phyloP scores from a whole-genome alignment of 1,140 invertebrate genomes.

The Cephus cinctus region DNA sequence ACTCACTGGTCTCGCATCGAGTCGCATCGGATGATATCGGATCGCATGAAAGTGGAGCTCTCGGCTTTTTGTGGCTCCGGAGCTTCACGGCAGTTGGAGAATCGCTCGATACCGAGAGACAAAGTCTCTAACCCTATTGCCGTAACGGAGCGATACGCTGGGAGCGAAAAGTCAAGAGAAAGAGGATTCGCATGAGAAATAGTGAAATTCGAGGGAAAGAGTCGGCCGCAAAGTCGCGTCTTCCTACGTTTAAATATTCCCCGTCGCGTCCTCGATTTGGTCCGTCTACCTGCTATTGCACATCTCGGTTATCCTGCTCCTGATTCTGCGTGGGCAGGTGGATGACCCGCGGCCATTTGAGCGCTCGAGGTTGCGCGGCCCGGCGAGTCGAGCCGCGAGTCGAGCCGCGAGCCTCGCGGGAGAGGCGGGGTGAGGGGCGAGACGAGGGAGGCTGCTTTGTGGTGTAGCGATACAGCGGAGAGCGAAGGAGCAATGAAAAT shows the following conservation, averaged over 20 bases:
- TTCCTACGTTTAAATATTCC: too few species aligned
- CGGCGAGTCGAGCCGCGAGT: not conserved
- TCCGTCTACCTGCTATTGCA: too few species aligned
- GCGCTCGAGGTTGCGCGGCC: not conserved
- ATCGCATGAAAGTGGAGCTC: too few species aligned
- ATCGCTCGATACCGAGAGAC: not conserved
- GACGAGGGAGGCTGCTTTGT: not conserved
- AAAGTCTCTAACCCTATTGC: not conserved
- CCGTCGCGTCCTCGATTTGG: too few species aligned
- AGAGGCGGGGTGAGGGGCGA: not conserved
- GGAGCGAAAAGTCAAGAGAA: constrained; percentile 24
- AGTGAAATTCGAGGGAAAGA: too few species aligned
- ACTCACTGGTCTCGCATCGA: too few species aligned
- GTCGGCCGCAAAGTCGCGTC: too few species aligned
- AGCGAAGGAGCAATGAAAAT: too few species aligned
- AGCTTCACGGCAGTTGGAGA: too few species aligned
- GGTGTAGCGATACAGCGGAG: too few species aligned
- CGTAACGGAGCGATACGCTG: constrained; percentile 1
- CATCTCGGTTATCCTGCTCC: not conserved
- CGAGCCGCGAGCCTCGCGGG: not conserved
- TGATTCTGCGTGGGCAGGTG: constrained; percentile 8
- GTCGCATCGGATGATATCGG: too few species aligned
- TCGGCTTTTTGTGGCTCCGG: not conserved
- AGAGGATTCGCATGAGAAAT: too few species aligned
- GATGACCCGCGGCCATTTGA: constrained; percentile 10